Evolutionary conservation across 2,113 vertebrate genomes (phyloP).

Genomic region (Gymnorhina tibicen): DNA sequence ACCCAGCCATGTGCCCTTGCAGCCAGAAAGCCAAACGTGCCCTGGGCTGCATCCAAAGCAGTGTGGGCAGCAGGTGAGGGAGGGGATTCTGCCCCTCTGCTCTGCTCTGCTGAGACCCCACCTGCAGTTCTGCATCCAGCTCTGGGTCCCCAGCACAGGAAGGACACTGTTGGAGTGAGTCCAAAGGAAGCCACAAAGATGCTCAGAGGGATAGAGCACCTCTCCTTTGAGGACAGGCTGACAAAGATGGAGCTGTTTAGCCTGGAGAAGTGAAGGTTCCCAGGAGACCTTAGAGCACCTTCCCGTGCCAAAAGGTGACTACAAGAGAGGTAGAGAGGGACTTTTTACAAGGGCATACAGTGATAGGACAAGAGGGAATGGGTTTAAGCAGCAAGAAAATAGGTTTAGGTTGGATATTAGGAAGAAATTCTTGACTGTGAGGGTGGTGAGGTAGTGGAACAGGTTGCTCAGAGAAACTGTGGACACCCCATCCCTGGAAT

Average conservation of each 20-base stretch:
- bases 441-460: background rate
- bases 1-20: background rate
- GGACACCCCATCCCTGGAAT: background rate
- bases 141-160: background rate
- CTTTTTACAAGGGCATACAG: background rate
- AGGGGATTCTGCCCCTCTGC: background rate
- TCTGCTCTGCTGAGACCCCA: background rate
- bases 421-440: background rate
- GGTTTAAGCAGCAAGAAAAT: background rate
- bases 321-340: background rate
- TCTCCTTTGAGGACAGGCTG: background rate
- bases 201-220: background rate
- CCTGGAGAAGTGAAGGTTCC: background rate
- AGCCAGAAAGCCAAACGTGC: fast-evolving
- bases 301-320: background rate
- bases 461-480: background rate
- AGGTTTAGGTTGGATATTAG: background rate
- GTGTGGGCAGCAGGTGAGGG: fast-evolving
- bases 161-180: fast-evolving
- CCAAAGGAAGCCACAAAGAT: background rate
- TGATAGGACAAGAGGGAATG: background rate
- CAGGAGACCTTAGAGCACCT: background rate
- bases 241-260: background rate
- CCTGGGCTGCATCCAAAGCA: background rate
- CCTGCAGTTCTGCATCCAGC: background rate